phyloP scores from a whole-genome alignment of 2,888 invertebrate species.

The Hyalella azteca region DNA sequence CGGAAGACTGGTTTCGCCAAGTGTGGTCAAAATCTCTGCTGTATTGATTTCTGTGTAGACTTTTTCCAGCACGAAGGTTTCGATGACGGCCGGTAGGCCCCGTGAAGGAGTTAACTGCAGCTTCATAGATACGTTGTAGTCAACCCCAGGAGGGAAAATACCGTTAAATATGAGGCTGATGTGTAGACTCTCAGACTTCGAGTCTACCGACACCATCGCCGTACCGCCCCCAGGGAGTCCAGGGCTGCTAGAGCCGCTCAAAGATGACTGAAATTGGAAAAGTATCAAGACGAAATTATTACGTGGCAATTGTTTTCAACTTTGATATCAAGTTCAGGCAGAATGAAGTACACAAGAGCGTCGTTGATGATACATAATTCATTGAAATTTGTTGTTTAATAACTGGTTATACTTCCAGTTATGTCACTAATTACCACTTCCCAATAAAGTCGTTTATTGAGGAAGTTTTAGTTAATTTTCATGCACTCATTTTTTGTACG shows the following conservation, averaged over 20 bases:
- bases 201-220: constrained; percentile 77
- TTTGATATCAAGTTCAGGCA: too few species aligned
- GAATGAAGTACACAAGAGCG: too few species aligned
- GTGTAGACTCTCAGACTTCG: constrained; percentile 59
- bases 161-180: constrained; percentile 60
- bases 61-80: constrained; percentile 47
- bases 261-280: background rate
- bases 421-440: too few species aligned
- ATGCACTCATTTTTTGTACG: too few species aligned
- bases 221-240: constrained; percentile 72
- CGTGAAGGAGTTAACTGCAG: constrained; percentile 50
- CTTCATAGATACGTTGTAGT: constrained; percentile 43
- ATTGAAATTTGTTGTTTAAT: too few species aligned
- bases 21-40: constrained; percentile 50
- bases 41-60: constrained; percentile 55
- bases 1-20: constrained; percentile 53
- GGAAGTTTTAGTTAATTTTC: too few species aligned
- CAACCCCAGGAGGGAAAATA: constrained; percentile 59
- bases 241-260: constrained; percentile 28
- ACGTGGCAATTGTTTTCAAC: too few species aligned
- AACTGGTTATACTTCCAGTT: too few species aligned
- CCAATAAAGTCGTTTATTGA: too few species aligned
- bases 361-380: too few species aligned
- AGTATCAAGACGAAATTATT: too few species aligned
- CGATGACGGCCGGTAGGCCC: constrained; percentile 43